Conservation (phyloP, 2,113 vertebrate species). For the Cyprinodon brontotheroides region DNA sequence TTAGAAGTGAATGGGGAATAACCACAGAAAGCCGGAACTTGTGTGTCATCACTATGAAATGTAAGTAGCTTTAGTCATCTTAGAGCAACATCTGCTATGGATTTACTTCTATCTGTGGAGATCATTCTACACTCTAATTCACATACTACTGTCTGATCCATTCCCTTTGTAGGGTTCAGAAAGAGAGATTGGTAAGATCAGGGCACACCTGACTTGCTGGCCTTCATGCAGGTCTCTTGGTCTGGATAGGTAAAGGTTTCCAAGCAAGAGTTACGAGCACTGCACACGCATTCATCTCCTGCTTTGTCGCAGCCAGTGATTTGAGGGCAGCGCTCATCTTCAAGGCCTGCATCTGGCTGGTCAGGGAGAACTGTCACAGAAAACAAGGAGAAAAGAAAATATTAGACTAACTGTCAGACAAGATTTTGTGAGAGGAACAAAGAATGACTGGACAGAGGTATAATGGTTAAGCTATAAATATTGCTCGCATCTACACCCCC, state of each 20-base stretch:
- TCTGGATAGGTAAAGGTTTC: constrained; percentile 72
- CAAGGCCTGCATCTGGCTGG: constrained; percentile 68
- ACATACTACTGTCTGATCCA: neutral
- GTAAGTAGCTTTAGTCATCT: constrained; percentile 65
- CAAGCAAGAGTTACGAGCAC: constrained; percentile 75
- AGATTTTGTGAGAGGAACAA: neutral
- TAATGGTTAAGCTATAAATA: neutral
- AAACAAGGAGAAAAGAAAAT: neutral
- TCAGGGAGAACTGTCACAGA: constrained; percentile 63
- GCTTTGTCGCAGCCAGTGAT: constrained; percentile 76
- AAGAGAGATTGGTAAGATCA: neutral
- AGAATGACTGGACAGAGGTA: neutral
- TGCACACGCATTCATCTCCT: constrained; percentile 75
- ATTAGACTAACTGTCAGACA: neutral
- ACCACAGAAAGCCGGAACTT: constrained; percentile 33
- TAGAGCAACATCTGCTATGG: constrained; percentile 68
- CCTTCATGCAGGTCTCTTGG: constrained; percentile 73
- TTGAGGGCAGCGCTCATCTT: constrained; percentile 77
- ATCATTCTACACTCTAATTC: constrained; percentile 40
- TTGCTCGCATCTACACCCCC: constrained; percentile 9
- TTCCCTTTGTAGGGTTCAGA: constrained; percentile 11
- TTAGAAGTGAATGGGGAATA: constrained; percentile 33
- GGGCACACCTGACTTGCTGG: constrained; percentile 72
- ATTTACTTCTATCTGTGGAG: constrained; percentile 63
- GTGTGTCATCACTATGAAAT: constrained; percentile 71